Evolutionary conservation across 2,113 vertebrate species (phyloP).

Genomic region (Mionectes macconnelli): DNA sequence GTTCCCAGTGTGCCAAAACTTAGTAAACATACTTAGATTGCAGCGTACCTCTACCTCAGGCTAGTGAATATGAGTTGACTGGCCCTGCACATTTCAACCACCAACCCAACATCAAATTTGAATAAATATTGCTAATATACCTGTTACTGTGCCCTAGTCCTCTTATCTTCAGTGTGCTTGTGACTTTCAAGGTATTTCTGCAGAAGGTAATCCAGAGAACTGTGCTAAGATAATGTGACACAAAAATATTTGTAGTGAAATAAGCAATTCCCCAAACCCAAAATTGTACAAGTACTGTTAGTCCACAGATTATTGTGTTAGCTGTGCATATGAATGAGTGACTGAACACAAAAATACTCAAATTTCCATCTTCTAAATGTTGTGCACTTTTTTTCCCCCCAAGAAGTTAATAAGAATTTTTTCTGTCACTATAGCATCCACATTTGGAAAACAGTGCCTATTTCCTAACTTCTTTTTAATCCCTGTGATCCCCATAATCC

Average conservation of each 20-base stretch:
- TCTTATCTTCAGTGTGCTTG: background rate
- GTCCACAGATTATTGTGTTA: background rate
- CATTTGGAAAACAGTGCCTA: background rate
- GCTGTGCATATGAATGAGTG: background rate
- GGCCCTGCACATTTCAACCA: background rate
- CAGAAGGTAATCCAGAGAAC: background rate
- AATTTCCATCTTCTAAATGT: background rate
- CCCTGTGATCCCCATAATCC: background rate
- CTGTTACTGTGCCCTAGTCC: background rate
- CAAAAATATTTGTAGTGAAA: background rate
- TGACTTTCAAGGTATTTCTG: background rate
- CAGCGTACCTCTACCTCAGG: background rate
- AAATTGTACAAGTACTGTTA: background rate
- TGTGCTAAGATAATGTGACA: background rate
- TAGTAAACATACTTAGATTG: background rate
- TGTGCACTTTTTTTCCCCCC: rapidly evolving
- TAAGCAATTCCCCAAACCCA: background rate
- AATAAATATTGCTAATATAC: background rate
- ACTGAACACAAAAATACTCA: background rate
- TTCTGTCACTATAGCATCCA: background rate
- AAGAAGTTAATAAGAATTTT: background rate
- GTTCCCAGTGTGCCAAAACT: background rate
- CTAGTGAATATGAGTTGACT: background rate
- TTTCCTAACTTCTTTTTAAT: background rate
- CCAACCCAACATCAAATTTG: background rate